Evolutionary conservation across 2,888 invertebrate species (phyloP).

Genomic region (Andrena chrysosceles): DNA sequence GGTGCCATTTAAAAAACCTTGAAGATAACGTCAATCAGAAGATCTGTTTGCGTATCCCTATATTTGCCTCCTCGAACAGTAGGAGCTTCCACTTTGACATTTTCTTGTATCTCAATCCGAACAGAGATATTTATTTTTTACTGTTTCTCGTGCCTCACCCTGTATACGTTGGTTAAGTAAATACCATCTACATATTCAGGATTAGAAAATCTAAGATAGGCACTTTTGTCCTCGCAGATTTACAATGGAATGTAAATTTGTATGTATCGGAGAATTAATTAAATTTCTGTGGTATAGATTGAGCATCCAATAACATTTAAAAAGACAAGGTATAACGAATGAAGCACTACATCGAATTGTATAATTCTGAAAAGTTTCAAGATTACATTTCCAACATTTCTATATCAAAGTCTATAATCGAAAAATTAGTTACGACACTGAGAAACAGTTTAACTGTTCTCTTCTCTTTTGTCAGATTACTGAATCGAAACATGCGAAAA

Average conservation of each 20-base stretch:
- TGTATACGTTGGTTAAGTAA: constrained; percentile 30
- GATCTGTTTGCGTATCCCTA: no score
- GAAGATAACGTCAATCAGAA: no score
- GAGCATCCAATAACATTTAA: constrained; percentile 43
- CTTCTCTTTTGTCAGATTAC: neutral
- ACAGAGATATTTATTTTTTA: no score
- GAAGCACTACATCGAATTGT: constrained; percentile 34
- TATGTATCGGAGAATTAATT: constrained; percentile 35
- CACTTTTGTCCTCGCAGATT: constrained; percentile 65
- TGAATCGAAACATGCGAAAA: constrained; percentile 7
- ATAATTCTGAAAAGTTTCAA: constrained; percentile 23
- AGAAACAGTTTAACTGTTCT: constrained; percentile 43
- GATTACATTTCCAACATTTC: constrained; percentile 15
- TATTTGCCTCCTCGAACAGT: no score
- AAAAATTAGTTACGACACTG: constrained; percentile 10
- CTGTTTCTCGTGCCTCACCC: no score
- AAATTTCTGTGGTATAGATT: constrained; percentile 35
- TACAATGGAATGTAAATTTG: constrained; percentile 57
- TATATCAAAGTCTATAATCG: constrained; percentile 28
- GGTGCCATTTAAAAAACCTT: no score
- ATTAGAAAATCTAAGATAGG: constrained; percentile 66
- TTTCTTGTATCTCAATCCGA: no score
- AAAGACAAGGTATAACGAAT: constrained; percentile 38
- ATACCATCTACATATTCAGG: constrained; percentile 30
- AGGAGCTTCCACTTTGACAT: no score